Conservation (phyloP, 1,140 invertebrate species). For the Pseudobourletiella spinata region DNA sequence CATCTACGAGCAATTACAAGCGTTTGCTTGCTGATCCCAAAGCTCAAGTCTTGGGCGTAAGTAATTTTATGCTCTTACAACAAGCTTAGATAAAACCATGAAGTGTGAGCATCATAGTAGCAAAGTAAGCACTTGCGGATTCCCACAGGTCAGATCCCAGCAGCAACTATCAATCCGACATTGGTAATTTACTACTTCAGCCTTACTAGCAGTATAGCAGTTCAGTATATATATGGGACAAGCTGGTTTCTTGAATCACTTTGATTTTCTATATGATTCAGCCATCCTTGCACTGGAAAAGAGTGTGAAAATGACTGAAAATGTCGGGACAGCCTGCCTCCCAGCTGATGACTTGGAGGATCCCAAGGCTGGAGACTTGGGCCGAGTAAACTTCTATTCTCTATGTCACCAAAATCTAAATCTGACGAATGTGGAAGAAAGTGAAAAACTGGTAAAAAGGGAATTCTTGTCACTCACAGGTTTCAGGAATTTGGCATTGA, state of each 20-base stretch:
- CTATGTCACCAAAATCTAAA: too few relatives aligned
- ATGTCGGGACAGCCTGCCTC: not conserved
- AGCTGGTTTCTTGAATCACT: too few relatives aligned
- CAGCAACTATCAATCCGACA: slow-evolving; percentile 2
- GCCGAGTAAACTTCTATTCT: not conserved
- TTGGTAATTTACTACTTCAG: not conserved
- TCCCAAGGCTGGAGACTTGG: not conserved
- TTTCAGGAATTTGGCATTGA: slow-evolving; percentile 11
- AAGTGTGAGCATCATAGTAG: not conserved
- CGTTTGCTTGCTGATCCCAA: too few relatives aligned
- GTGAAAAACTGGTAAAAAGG: not conserved
- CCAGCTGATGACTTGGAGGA: too few relatives aligned
- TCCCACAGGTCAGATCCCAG: not conserved
- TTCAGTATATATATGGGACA: not conserved
- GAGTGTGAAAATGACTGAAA: not conserved
- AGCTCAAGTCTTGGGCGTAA: too few relatives aligned
- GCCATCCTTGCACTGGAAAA: slow-evolving; percentile 7
- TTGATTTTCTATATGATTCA: too few relatives aligned
- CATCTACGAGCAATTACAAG: slow-evolving; percentile 5
- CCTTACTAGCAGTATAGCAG: not conserved
- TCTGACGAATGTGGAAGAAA: too few relatives aligned
- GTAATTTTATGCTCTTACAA: too few relatives aligned
- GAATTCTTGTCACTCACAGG: too few relatives aligned
- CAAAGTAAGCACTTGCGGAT: too few relatives aligned
- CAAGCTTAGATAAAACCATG: too few relatives aligned